A percentile compares a stretch with the other conserved stretches of the same genome.
Conservation (phyloP, 2,888 invertebrate species). For the Megalurothrips usitatus region DNA sequence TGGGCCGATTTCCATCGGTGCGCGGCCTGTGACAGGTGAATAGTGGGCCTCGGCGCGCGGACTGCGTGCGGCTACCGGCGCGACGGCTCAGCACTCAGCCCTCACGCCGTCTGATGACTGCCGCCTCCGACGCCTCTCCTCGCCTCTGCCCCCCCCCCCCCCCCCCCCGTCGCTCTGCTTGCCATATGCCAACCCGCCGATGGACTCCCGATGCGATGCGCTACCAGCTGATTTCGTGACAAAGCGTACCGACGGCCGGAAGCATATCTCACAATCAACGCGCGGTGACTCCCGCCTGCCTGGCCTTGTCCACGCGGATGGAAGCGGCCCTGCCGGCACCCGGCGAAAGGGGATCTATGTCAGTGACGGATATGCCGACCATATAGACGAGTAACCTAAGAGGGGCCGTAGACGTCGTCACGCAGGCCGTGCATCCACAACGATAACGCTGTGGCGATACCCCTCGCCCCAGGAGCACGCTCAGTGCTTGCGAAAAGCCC, state of each 20-base stretch:
- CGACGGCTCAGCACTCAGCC: background rate
- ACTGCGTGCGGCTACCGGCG: background rate
- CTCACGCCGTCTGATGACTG: background rate
- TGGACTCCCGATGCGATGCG: background rate
- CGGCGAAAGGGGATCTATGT: no score
- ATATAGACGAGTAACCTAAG: no score
- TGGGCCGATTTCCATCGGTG: no score
- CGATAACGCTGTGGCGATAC: no score
- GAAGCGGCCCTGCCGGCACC: no score
- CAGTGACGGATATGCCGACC: no score
- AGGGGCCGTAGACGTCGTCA: no score
- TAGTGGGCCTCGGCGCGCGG: background rate
- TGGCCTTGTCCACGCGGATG: no score
- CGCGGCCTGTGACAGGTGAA: background rate
- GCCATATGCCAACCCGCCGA: background rate
- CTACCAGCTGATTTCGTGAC: background rate
- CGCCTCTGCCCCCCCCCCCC: background rate
- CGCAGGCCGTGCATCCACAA: no score
- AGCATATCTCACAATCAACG: constrained; percentile 19
- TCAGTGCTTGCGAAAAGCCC: no score
- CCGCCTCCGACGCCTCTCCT: background rate
- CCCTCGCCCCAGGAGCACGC: no score
- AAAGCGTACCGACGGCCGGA: background rate
- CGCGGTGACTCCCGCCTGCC: background rate
- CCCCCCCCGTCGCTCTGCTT: background rate